phyloP scores from a whole-genome alignment of 1,140 invertebrate genomes.

The Zaprionus ghesquierei region DNA sequence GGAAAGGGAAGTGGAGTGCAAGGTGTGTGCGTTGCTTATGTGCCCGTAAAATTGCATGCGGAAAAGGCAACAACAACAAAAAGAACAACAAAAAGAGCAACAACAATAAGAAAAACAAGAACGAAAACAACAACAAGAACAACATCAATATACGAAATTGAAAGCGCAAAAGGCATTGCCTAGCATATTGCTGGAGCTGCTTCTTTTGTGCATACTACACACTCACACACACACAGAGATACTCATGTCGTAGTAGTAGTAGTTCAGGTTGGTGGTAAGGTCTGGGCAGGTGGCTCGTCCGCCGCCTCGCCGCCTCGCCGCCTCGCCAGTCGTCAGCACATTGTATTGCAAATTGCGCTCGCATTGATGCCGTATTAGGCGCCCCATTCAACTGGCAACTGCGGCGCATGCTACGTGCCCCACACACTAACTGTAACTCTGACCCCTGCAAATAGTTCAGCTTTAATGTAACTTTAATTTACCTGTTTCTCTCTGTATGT shows the following conservation, averaged over 20 bases:
- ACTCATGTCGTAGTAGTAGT: neutral
- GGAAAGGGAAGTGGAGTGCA: neutral
- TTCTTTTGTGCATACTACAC: neutral
- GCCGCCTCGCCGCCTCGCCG: too few relatives aligned
- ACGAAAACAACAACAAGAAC: slow-evolving; percentile 18
- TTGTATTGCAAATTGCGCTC: slow-evolving; percentile 21
- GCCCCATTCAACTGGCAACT: slow-evolving; percentile 5
- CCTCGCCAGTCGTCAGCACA: slow-evolving; percentile 14
- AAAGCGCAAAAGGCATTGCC: slow-evolving; percentile 29
- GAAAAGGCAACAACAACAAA: slow-evolving; percentile 50
- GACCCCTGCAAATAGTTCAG: slow-evolving; percentile 1
- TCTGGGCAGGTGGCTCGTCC: neutral
- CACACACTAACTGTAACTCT: neutral
- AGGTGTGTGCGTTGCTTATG: slow-evolving; percentile 41
- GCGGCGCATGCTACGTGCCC: slow-evolving; percentile 9
- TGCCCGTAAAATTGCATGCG: slow-evolving; percentile 64
- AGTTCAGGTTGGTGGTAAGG: neutral
- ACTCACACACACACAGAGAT: neutral
- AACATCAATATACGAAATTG: slow-evolving; percentile 11
- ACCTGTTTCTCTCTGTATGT: neutral
- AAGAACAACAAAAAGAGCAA: slow-evolving; percentile 15
- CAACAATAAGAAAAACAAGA: neutral
- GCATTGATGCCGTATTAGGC: slow-evolving; percentile 24
- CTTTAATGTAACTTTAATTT: slow-evolving; percentile 6
- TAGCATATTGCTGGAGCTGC: slow-evolving; percentile 14